Evolutionary conservation across 1,140 invertebrate genomes (phyloP).

Genomic region (Oscheius sp.): DNA sequence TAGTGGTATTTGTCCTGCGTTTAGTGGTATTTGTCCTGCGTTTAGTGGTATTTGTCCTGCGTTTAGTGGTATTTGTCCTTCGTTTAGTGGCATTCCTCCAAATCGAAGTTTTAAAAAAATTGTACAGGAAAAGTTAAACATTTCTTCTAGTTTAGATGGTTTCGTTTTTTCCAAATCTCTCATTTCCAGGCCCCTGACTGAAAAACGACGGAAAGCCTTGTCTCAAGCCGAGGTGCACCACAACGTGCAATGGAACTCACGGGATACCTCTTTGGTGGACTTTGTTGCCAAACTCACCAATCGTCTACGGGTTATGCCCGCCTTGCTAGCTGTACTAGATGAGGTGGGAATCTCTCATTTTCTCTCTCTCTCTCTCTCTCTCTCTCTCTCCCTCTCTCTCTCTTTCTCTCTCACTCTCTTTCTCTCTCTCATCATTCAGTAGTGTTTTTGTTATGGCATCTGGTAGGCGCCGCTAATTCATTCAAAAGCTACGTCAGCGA

Average conservation of each 20-base stretch:
- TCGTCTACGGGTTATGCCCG: conserved; percentile 55
- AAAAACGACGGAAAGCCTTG: conserved; percentile 24
- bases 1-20: no score
- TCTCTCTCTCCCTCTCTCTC: background rate
- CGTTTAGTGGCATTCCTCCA: no score
- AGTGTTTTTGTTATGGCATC: background rate
- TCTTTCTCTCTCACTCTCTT: background rate
- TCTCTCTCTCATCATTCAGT: background rate
- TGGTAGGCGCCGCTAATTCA: no score
- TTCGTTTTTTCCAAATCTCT: no score
- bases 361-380: conserved; percentile 3
- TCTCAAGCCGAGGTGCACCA: conserved; percentile 15
- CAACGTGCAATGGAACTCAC: conserved; percentile 24
- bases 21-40: no score
- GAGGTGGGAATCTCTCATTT: conserved; percentile 38
- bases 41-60: no score
- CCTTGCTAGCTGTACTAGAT: conserved; percentile 57
- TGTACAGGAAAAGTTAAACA: no score
- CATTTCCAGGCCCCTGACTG: conserved; percentile 24
- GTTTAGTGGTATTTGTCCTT: no score
- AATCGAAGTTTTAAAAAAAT: no score
- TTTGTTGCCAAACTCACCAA: conserved; percentile 52
- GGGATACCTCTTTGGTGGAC: conserved; percentile 53
- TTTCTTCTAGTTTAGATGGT: no score
- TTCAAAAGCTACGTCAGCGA: no score